Evolutionary conservation across 2,113 vertebrate species (phyloP).

Genomic region (Ailuropoda melanoleuca): DNA sequence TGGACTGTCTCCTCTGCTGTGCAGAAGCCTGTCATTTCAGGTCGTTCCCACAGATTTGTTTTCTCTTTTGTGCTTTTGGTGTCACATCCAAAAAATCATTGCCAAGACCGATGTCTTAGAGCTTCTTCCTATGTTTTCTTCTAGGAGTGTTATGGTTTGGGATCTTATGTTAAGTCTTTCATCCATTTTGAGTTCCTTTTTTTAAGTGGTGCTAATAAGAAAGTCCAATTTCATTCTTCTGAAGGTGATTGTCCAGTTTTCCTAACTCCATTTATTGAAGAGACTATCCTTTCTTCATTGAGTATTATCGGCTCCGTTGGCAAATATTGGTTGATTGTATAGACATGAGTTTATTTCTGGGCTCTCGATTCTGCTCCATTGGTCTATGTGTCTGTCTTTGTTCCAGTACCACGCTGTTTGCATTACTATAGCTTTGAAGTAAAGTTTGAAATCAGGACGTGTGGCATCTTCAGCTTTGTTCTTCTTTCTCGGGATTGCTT

Average conservation of each 20-base stretch:
- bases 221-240: neutral
- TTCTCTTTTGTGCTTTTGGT: neutral
- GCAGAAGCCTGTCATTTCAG: neutral
- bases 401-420: neutral
- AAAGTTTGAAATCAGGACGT: neutral
- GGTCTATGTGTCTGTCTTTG: neutral
- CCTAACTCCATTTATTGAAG: neutral
- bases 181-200: neutral
- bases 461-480: neutral
- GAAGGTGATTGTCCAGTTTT: no score
- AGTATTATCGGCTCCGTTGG: no score
- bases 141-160: no score
- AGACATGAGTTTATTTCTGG: neutral
- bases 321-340: neutral
- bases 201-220: neutral
- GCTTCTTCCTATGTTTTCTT: neutral
- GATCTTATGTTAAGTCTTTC: neutral
- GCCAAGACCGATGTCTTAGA: neutral
- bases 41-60: fast-evolving
- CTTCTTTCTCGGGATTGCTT: neutral
- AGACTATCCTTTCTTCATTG: neutral
- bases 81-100: neutral
- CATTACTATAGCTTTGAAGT: neutral
- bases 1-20: fast-evolving
- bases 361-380: neutral